Evolutionary conservation across 1,140 invertebrate species (phyloP), one percentile per base, ranked within the genome.

Genomic region (Cyclargus thomasi): DNA sequence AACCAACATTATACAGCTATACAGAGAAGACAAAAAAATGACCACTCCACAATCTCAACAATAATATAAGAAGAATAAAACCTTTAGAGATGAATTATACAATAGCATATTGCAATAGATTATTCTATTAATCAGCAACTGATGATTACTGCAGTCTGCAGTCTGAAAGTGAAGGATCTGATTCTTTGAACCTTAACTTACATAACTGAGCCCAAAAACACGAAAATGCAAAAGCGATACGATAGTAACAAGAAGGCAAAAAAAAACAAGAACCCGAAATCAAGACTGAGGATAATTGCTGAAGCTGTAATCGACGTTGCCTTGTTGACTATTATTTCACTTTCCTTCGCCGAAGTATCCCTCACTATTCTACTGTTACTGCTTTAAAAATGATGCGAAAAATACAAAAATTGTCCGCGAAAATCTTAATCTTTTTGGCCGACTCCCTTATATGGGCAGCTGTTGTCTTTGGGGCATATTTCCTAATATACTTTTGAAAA

Each of bases 311-410:
- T 59, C 11, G 10, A 59, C 17, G 10, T 59, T 2, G 55, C 17
- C 1, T 18, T 59, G 10, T 20, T 59, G 0, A 21, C 55, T 1
- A 20, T 20, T 59, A 21, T 59, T n/a, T 59, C 79, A 6, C 66
- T 83, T 14, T 80, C 82, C 8, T 76, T 77, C 71, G 73, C 76
- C 65, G 82, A 83, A 73, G 76, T 86, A 29, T 67, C 72, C 65
- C 29, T 85, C 23, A 82, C 81, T 16, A 36, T 85, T 29, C 10
- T 82, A n/a, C 53, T 83, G 2, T 36, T 57, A 17, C 29, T 36
- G 55, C 36, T 67, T 3, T 55, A 36, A 47, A 62, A 66, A 67
- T 78, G 18, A 82, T 80, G 79, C 70, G 71, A 14, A 77, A 65
- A 17, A 73, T 74, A 6, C 78, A 74, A 63, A 55, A 77, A 20